Conservation (phyloP, 2,113 vertebrate species). For the Parus major region DNA sequence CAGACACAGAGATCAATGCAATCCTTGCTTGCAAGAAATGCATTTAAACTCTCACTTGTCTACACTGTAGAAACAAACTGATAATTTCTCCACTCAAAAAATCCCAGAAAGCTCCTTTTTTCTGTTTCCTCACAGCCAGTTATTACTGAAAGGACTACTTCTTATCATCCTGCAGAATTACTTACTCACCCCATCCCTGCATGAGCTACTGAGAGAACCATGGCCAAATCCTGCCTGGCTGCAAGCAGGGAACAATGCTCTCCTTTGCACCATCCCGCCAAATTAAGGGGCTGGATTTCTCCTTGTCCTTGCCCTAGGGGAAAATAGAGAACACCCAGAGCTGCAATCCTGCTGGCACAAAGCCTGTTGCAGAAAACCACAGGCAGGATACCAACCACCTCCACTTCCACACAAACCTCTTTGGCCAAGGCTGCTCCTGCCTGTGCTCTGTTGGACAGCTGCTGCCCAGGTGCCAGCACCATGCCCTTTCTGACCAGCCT, state of each 20-base stretch:
- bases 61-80: neutral
- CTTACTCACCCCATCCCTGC: neutral
- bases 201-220: neutral
- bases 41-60: neutral
- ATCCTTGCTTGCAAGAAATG: neutral
- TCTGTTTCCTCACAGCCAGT: neutral
- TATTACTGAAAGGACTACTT: neutral
- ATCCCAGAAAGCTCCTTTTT: neutral
- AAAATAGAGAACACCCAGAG: neutral
- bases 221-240: neutral
- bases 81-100: neutral
- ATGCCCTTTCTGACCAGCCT: neutral
- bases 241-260: fast-evolving
- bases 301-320: neutral
- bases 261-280: neutral
- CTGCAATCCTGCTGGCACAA: neutral
- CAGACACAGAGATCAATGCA: neutral
- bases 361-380: neutral
- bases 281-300: neutral
- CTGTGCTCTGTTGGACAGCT: neutral
- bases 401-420: neutral
- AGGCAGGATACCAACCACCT: neutral
- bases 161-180: fast-evolving
- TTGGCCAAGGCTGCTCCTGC: neutral
- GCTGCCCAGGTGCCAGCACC: fast-evolving